Percentiles rank a stretch among this genome's conserved stretches.
phyloP scores from a whole-genome alignment of 2,888 invertebrate species.

The Rhingia rostrata region DNA sequence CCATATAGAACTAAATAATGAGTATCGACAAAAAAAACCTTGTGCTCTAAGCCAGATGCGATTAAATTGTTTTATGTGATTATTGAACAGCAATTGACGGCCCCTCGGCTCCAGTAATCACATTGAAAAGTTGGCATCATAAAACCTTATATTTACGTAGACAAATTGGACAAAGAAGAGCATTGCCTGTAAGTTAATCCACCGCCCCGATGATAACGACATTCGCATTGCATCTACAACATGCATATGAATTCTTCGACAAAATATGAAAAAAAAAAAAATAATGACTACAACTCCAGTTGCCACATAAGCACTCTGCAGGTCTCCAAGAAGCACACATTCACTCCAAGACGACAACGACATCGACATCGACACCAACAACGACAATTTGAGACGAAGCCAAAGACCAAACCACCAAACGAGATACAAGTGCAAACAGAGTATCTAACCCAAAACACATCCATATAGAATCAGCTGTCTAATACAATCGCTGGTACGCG shows the following conservation, averaged over 20 bases:
- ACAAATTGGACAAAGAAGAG: slow-evolving; percentile 66
- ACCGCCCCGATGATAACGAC: slow-evolving; percentile 48
- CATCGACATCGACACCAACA: background rate
- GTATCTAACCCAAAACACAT: slow-evolving; percentile 53
- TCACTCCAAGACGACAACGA: slow-evolving; percentile 27
- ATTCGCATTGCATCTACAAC: background rate
- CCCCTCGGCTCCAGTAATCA: slow-evolving; percentile 13
- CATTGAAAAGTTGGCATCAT: slow-evolving; percentile 36
- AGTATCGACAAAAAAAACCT: slow-evolving; percentile 19
- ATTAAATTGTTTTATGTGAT: slow-evolving; percentile 49
- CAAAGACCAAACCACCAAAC: slow-evolving; percentile 19
- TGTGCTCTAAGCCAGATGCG: slow-evolving; percentile 11
- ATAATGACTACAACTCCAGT: slow-evolving; percentile 26
- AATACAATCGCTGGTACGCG: slow-evolving; percentile 49
- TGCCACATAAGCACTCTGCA: slow-evolving; percentile 32
- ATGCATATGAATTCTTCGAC: slow-evolving; percentile 10
- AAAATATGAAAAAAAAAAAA: slow-evolving; percentile 1
- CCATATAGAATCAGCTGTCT: slow-evolving; percentile 69
- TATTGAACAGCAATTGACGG: slow-evolving; percentile 43
- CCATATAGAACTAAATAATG: background rate
- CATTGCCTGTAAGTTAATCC: slow-evolving; percentile 28
- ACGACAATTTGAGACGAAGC: background rate
- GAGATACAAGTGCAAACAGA: slow-evolving; percentile 40
- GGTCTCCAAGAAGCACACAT: slow-evolving; percentile 33
- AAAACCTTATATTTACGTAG: slow-evolving; percentile 31